Percentiles rank a stretch among this genome's conserved stretches.
Evolutionary conservation across 2,113 vertebrate genomes (phyloP).

Genomic region (Pelusios castaneus): DNA sequence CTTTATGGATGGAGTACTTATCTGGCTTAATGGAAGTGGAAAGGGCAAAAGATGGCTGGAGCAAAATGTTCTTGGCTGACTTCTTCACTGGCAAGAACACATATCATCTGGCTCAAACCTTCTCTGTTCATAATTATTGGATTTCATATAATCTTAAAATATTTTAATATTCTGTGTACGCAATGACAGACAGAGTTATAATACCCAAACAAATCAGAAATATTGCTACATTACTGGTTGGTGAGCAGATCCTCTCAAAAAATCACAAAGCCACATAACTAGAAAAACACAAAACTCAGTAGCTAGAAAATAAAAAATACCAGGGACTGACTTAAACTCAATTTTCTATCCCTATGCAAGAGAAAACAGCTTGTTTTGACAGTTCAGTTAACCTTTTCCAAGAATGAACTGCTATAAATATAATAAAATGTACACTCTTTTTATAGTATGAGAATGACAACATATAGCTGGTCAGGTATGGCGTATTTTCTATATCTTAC

Average conservation of each 20-base stretch:
- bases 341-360: background rate
- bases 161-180: background rate
- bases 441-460: background rate
- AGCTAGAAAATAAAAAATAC: background rate
- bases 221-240: background rate
- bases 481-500: background rate
- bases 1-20: background rate
- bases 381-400: background rate
- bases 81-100: background rate
- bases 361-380: background rate
- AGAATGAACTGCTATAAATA: accelerated
- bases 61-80: background rate
- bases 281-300: background rate
- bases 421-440: background rate
- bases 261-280: background rate
- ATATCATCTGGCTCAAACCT: background rate
- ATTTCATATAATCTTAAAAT: background rate
- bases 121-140: background rate
- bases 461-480: background rate
- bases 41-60: background rate
- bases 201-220: background rate
- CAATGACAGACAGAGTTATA: background rate
- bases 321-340: no score
- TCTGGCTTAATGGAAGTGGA: background rate
- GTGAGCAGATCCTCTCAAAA: background rate